These are phyloP conservation scores for Enoplosus armatus DNA, from an alignment of 2,797 vertebrate genomes.

Conservation along the genomic window DNA sequence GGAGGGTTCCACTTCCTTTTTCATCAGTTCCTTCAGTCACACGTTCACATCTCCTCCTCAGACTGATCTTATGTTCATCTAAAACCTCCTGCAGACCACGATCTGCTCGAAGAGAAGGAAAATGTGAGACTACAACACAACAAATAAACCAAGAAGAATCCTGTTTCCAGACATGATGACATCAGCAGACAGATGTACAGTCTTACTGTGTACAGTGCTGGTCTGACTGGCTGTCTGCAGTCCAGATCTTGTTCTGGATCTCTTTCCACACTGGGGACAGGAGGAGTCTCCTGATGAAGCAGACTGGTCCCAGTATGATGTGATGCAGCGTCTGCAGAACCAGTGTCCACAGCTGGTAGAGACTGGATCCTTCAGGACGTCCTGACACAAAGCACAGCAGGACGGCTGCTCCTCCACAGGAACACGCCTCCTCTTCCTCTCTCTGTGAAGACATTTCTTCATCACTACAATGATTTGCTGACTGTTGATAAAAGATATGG, in stretches of 20 bases:
- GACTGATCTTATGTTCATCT: background rate
- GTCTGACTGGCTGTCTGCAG: too few species aligned
- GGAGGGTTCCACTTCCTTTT: background rate
- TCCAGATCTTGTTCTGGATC: too few species aligned
- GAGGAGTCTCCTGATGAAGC: background rate
- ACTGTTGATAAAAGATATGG: background rate
- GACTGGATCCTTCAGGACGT: conserved; percentile 6
- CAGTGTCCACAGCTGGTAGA: background rate
- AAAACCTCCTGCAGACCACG: background rate
- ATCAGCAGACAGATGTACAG: too few species aligned
- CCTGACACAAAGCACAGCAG: conserved; percentile 8
- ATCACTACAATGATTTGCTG: background rate
- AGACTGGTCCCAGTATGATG: background rate
- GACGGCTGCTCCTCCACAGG: background rate
- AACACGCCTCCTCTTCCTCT: background rate
- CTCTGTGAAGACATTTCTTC: background rate
- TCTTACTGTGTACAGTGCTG: too few species aligned
- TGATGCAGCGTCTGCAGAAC: conserved; percentile 4
- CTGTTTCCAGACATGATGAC: too few species aligned
- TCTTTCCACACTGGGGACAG: background rate
- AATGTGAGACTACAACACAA: too few species aligned
- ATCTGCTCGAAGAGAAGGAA: too few species aligned
- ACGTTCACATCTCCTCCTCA: background rate
- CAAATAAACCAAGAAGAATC: too few species aligned
- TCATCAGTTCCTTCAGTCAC: conserved; percentile 11